A percentile compares a stretch with the other conserved stretches of the same genome.
Conservation (phyloP, 2,113 vertebrate genomes). For the Cynopterus brachyotis region DNA sequence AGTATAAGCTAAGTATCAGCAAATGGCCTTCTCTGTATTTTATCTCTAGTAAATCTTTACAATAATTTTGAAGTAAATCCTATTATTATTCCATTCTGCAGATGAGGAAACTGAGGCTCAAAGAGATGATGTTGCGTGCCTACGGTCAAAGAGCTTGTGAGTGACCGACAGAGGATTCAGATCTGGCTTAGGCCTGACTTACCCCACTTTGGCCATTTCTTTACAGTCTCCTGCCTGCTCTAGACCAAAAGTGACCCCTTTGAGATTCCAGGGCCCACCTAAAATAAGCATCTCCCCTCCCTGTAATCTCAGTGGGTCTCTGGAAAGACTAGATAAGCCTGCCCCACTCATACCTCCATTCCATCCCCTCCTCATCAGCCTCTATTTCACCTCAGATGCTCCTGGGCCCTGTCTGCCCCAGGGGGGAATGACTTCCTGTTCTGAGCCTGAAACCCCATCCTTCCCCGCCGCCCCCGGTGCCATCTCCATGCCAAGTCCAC, state of each 20-base stretch:
- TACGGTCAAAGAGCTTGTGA: background rate
- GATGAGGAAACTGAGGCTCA: background rate
- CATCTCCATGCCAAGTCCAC: background rate
- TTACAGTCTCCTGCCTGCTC: background rate
- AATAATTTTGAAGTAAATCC: background rate
- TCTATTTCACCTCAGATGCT: background rate
- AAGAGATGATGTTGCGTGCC: background rate
- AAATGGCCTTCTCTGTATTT: background rate
- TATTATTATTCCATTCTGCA: background rate
- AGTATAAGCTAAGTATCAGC: background rate
- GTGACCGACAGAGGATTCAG: background rate
- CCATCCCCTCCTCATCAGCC: rapidly evolving
- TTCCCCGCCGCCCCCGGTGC: no score
- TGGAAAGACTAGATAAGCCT: background rate
- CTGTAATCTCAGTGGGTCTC: background rate
- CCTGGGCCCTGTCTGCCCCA: background rate
- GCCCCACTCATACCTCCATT: background rate
- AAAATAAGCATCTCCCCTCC: background rate
- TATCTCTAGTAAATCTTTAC: background rate
- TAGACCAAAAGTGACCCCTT: background rate
- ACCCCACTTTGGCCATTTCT: background rate
- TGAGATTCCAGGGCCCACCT: background rate
- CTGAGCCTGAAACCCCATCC: background rate
- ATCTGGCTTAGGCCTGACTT: background rate
- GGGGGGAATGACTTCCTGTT: background rate